Base-by-base conservation (phyloP, 1,140 invertebrate species). In the Drosophila mauritiana region DNA sequence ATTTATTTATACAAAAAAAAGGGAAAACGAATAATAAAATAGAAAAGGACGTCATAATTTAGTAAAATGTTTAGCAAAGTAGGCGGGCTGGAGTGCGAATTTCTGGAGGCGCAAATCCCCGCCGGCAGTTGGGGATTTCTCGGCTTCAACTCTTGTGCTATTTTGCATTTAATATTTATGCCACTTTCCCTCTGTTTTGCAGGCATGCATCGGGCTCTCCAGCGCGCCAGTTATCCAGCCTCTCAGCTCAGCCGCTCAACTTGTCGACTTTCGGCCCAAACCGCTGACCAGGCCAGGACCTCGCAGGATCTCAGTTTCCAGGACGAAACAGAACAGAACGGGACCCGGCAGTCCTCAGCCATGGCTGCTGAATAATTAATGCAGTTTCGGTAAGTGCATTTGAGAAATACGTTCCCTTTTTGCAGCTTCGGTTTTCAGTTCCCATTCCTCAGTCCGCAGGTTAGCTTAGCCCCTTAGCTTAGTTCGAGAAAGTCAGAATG, bases 81-180 rank as follows among this genome's bases (percentile, higher is more conserved):
- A 39, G 22, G 27, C 37, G 25, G n/a, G 1, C 31, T 2, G 5
- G 12, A 40, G 36, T 5, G 25, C 25, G 20, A 37, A 49, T 40
- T 52, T 22, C 17, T 53, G 8, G 36, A 53, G 52, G 36, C 36
- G 22, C 52, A 55, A 73, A 70, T 67, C 40, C 70, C 65, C 42
- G 46, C 68, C 73, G 73, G 73, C 77, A 70, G 64, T 48, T 80
- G 72, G 51, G 80, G 68, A 80, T 86, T 80, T 85, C 68, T 73
- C 43, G 61, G 68, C 59, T 63, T 54, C 45, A 31, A 17, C 46
- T 25, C 78, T 73, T 83, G 69, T 65, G 70, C 79, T 88, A 69
- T 80, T 88, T 88, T 88, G 80, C 83, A 88, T 88, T 88, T 88
- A 88, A 89, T 88, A 88, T 88, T 88, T 89, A 88, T 88, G 79